These are phyloP conservation scores for Adelognathus sp. DNA, from an alignment of 2,888 invertebrate genomes.

Conservation along the genomic window DNA sequence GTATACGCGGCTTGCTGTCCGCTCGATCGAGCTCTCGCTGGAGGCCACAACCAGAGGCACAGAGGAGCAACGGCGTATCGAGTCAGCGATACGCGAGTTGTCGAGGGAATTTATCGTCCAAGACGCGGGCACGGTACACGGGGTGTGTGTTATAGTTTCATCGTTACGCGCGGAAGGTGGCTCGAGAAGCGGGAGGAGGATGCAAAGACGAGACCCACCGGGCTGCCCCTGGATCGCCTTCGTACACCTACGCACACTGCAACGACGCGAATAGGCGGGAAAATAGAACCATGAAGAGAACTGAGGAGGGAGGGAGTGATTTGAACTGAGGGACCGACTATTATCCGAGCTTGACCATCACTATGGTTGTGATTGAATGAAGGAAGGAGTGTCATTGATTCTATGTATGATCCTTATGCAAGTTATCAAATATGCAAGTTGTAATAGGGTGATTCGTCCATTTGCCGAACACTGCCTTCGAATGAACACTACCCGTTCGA, in stretches of 20 bases:
- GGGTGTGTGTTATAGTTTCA: constrained; percentile 71
- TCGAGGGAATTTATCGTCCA: constrained; percentile 76
- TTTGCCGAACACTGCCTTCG: no score
- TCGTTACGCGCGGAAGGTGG: constrained; percentile 40
- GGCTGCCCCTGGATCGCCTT: constrained; percentile 36
- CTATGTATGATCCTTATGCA: no score
- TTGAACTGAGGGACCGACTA: background rate
- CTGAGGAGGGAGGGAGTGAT: background rate
- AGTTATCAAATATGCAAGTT: no score
- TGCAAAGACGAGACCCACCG: constrained; percentile 30
- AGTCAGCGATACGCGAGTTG: constrained; percentile 74
- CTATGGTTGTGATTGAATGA: no score
- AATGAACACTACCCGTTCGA: no score
- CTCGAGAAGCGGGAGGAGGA: constrained; percentile 20
- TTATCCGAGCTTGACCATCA: no score
- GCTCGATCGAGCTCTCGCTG: constrained; percentile 57
- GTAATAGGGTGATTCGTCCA: no score
- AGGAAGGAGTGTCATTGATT: no score
- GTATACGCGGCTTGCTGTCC: constrained; percentile 37
- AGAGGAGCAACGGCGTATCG: constrained; percentile 53
- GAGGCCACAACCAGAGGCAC: constrained; percentile 43
- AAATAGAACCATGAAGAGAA: background rate
- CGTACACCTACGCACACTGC: background rate
- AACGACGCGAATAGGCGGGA: background rate
- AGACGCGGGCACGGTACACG: constrained; percentile 55